These are phyloP conservation scores for Zygogramma bicolorata DNA, from an alignment of 2,888 invertebrate genomes.

Conservation along the genomic window DNA sequence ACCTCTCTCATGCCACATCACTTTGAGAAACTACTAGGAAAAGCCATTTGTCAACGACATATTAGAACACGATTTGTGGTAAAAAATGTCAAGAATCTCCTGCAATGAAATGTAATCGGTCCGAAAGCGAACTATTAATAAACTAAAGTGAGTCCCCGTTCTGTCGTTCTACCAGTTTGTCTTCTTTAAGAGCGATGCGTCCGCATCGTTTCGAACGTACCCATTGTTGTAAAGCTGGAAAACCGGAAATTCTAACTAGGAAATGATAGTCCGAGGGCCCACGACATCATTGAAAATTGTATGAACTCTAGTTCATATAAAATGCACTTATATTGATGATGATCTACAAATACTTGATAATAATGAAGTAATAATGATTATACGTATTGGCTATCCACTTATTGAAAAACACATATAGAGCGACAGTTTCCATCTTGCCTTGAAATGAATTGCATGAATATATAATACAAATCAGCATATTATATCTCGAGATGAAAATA, in stretches of 20 bases:
- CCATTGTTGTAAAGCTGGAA: neutral
- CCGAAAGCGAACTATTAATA: neutral
- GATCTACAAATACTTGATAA: too few species aligned
- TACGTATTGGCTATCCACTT: too few species aligned
- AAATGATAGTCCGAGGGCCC: neutral
- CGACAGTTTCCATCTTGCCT: too few species aligned
- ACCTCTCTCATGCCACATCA: neutral
- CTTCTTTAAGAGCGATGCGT: neutral
- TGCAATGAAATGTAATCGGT: neutral
- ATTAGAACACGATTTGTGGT: neutral
- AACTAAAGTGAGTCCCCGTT: neutral
- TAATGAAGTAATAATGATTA: too few species aligned
- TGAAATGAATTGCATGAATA: too few species aligned
- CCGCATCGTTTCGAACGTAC: neutral
- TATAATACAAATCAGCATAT: too few species aligned
- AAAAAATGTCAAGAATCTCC: neutral
- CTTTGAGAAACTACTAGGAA: neutral
- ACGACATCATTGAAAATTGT: neutral
- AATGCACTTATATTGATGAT: too few species aligned
- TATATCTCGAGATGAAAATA: too few species aligned
- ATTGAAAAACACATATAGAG: too few species aligned
- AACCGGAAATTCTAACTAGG: neutral
- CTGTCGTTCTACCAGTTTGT: neutral
- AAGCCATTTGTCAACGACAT: neutral
- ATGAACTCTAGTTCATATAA: too few species aligned